Evolutionary conservation across 2,113 vertebrate species (phyloP).

Genomic region (Zonotrichia leucophrys): DNA sequence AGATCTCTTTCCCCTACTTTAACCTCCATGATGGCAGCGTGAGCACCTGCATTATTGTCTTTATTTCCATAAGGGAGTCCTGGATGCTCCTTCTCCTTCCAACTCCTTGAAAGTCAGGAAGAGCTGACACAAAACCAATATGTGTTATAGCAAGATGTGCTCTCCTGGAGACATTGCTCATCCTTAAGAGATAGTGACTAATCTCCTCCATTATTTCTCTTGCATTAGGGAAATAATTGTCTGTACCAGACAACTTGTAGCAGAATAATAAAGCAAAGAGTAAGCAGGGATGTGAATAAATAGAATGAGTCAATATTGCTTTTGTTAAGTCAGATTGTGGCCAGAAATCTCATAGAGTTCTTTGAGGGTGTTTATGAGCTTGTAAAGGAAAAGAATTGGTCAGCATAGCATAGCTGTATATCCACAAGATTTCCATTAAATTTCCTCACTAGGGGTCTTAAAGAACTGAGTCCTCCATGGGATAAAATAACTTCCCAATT

Average conservation of each 20-base stretch:
- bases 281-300: background rate
- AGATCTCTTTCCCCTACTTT: background rate
- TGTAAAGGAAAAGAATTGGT: background rate
- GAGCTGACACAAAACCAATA: background rate
- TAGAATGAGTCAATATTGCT: background rate
- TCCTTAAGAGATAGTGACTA: background rate
- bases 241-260: background rate
- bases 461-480: background rate
- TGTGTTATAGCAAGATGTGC: background rate
- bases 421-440: background rate
- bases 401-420: background rate
- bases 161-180: background rate
- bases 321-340: background rate
- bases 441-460: background rate
- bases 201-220: background rate
- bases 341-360: conserved; percentile 1
- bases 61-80: background rate
- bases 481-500: background rate
- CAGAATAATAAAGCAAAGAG: background rate
- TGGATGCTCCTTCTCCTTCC: background rate
- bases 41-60: background rate
- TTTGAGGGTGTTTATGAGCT: background rate
- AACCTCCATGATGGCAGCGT: background rate
- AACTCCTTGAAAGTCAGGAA: background rate
- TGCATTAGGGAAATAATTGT: background rate